Conservation (phyloP, 1,140 invertebrate genomes). For the Drosophila baimaii region DNA sequence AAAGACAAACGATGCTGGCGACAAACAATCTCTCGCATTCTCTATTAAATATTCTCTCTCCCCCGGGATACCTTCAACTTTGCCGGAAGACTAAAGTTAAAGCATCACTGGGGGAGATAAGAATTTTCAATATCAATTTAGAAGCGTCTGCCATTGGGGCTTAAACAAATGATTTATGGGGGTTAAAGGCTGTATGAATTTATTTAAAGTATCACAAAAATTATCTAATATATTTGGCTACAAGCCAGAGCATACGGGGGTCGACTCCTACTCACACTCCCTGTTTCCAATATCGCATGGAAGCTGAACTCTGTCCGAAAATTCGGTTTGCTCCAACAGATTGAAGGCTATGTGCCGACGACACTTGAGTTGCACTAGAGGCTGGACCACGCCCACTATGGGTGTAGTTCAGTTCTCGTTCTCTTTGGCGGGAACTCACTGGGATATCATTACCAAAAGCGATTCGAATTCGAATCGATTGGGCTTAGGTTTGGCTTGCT, state of each 20-base stretch:
- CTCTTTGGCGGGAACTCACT: slow-evolving; percentile 27
- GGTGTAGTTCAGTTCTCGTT: slow-evolving; percentile 6
- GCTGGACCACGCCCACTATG: slow-evolving; percentile 27
- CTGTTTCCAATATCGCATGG: slow-evolving; percentile 35
- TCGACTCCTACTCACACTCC: background rate
- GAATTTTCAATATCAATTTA: slow-evolving; percentile 6
- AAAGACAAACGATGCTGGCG: slow-evolving; percentile 57
- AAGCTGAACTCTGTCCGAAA: slow-evolving; percentile 39
- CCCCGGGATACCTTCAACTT: slow-evolving; percentile 4
- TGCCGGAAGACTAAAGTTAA: background rate
- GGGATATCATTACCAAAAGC: slow-evolving; percentile 74
- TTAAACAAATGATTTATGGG: slow-evolving; percentile 7
- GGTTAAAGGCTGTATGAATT: background rate
- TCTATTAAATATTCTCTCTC: slow-evolving; percentile 22
- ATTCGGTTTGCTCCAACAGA: slow-evolving; percentile 43
- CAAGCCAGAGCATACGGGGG: slow-evolving; percentile 1
- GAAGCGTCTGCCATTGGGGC: background rate
- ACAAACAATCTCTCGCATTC: slow-evolving; percentile 49
- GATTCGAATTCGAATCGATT: slow-evolving; percentile 60
- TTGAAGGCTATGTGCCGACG: slow-evolving; percentile 57
- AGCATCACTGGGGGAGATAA: background rate
- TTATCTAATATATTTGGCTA: background rate
- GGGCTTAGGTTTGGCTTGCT: slow-evolving; percentile 31
- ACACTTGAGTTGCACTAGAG: slow-evolving; percentile 39
- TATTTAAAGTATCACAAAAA: background rate